Evolutionary conservation across 1,140 invertebrate genomes (phyloP).

Genomic region (Drosophila bifasciata): DNA sequence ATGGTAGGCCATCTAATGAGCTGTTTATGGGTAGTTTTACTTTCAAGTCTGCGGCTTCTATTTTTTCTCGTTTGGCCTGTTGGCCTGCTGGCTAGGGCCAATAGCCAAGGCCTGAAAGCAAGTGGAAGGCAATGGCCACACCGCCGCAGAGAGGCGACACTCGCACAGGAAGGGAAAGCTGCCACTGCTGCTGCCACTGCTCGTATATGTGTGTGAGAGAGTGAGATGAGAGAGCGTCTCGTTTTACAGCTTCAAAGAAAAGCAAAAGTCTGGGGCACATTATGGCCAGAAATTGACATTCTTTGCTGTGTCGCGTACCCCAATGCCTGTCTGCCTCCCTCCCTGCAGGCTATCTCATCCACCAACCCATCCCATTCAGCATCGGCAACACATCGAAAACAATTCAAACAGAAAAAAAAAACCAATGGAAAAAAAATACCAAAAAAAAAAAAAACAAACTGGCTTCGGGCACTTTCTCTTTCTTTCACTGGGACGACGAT

Average conservation of each 20-base stretch:
- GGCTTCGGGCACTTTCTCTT: constrained; percentile 80
- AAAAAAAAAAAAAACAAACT: constrained; percentile 67
- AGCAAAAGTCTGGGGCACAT: constrained; percentile 77
- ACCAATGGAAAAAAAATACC: constrained; percentile 42
- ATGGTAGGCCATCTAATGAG: constrained; percentile 26
- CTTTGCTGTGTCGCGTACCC: constrained; percentile 53
- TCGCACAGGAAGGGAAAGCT: constrained; percentile 80
- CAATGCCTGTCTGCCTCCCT: constrained; percentile 6
- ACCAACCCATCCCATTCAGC: constrained; percentile 20
- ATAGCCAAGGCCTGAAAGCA: constrained; percentile 57
- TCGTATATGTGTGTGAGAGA: constrained; percentile 13
- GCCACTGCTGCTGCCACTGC: constrained; percentile 28
- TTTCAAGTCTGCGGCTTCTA: constrained; percentile 50
- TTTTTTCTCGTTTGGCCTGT: constrained; percentile 22
- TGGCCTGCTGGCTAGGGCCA: constrained; percentile 32
- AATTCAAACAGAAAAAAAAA: constrained; percentile 68
- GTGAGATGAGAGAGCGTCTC: constrained; percentile 43
- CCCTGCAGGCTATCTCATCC: not conserved
- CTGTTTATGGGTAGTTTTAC: constrained; percentile 70
- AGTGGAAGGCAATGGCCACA: constrained; percentile 11
- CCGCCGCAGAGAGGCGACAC: constrained; percentile 44
- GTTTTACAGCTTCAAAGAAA: constrained; percentile 81
- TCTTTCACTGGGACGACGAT: constrained; percentile 73
- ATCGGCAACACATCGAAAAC: constrained; percentile 55
- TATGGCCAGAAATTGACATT: constrained; percentile 82